Percentiles rank a stretch among this genome's conserved stretches.
Evolutionary conservation across 2,888 invertebrate genomes (phyloP).

Genomic region (Ennomos fuscantarius): DNA sequence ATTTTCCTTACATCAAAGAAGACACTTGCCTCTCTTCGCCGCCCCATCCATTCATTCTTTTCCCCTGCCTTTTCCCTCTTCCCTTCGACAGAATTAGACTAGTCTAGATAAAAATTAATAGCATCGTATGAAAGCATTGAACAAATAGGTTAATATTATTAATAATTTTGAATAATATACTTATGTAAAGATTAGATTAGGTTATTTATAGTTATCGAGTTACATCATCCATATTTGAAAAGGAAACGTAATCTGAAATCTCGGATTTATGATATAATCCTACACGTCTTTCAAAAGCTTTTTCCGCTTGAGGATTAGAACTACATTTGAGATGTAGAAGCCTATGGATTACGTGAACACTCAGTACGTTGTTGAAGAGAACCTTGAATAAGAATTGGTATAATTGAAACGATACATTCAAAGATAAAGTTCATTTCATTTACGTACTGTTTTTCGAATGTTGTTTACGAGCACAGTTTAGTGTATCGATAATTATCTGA

Average conservation of each 20-base stretch:
- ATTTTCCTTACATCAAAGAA: too few species aligned
- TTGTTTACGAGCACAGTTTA: too few species aligned
- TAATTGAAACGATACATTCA: conserved; percentile 5
- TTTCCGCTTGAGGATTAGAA: conserved; percentile 13
- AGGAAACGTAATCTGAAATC: conserved; percentile 10
- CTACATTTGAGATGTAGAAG: conserved; percentile 3
- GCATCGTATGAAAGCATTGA: too few species aligned
- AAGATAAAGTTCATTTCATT: not conserved
- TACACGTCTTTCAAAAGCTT: conserved; percentile 12
- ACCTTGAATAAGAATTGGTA: conserved; percentile 7
- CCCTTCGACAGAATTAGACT: too few species aligned
- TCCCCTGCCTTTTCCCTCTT: too few species aligned
- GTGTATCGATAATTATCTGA: too few species aligned
- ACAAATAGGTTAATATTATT: too few species aligned
- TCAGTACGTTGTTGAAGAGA: not conserved
- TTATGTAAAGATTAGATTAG: not conserved
- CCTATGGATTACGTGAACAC: conserved; percentile 14
- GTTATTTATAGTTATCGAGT: not conserved
- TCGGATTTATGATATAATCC: conserved; percentile 21
- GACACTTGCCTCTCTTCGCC: too few species aligned
- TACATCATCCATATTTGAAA: conserved; percentile 9
- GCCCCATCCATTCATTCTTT: too few species aligned
- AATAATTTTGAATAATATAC: too few species aligned
- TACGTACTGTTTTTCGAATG: too few species aligned
- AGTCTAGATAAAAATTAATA: too few species aligned